These are phyloP conservation scores for Drepana arcuata DNA, from an alignment of 1,140 invertebrate species.

Conservation along the genomic window DNA sequence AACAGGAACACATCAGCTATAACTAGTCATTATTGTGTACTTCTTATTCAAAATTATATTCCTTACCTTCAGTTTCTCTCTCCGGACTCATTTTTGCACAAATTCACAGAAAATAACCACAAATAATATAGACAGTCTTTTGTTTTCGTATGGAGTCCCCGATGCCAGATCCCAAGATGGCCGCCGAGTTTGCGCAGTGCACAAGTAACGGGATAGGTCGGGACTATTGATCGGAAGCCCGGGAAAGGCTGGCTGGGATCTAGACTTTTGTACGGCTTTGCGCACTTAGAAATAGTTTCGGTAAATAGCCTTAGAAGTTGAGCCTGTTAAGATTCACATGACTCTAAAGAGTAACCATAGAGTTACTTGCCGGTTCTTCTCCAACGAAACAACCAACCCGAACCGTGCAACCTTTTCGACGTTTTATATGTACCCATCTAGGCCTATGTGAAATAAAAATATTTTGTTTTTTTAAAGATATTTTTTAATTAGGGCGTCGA, in stretches of 20 bases:
- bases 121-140: constrained; percentile 12
- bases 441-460: too few relatives aligned
- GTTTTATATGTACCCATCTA: too few relatives aligned
- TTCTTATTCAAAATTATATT: background rate
- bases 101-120: constrained; percentile 1
- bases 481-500: too few relatives aligned
- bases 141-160: constrained; percentile 21
- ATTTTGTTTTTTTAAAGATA: too few relatives aligned
- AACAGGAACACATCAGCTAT: too few relatives aligned
- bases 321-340: too few relatives aligned
- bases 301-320: too few relatives aligned
- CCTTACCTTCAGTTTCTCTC: constrained; percentile 36
- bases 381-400: too few relatives aligned
- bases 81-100: constrained; percentile 34
- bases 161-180: constrained; percentile 19
- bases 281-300: background rate
- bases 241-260: constrained; percentile 21
- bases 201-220: constrained; percentile 13
- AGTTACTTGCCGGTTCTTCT: too few relatives aligned
- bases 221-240: constrained; percentile 38
- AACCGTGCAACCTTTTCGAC: too few relatives aligned
- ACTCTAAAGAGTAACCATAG: too few relatives aligned
- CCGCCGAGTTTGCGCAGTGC: constrained; percentile 28
- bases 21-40: background rate
- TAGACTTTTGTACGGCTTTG: constrained; percentile 14